Percentiles rank a stretch among this genome's conserved stretches.
phyloP scores from a whole-genome alignment of 2,888 invertebrate genomes.

The Synanthedon vespiformis region DNA sequence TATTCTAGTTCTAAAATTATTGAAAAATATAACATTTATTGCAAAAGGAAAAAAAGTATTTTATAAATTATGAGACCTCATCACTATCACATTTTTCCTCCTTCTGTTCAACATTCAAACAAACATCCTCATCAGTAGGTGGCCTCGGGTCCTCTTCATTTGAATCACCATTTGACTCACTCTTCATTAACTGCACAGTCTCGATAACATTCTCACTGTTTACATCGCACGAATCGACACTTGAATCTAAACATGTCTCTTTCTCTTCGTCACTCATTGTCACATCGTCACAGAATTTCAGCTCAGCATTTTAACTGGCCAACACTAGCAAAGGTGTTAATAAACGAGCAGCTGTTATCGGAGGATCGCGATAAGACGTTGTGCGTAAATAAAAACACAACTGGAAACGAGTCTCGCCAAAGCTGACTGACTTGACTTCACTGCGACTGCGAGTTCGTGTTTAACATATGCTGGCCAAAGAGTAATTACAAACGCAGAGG shows the following conservation, averaged over 20 bases:
- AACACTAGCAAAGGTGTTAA: background rate
- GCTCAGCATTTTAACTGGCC: constrained; percentile 4
- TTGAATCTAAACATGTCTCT: constrained; percentile 15
- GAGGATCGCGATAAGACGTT: background rate
- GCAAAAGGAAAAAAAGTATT: no score
- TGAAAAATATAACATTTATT: no score
- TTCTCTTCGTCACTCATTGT: constrained; percentile 44
- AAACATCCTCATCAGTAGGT: no score
- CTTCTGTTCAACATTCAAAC: background rate
- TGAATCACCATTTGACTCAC: background rate
- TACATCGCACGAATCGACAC: constrained; percentile 3
- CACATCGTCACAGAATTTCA: background rate
- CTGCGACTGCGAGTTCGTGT: constrained; percentile 18
- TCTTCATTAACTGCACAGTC: background rate
- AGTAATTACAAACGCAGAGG: constrained; percentile 7
- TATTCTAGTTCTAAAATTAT: no score
- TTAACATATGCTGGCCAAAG: constrained; percentile 36
- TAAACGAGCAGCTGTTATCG: background rate
- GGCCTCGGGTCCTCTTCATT: background rate
- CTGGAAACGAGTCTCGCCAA: constrained; percentile 19
- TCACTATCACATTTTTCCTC: background rate
- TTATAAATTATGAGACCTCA: background rate
- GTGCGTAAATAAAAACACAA: background rate
- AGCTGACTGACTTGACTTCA: constrained; percentile 9
- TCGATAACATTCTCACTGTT: background rate